Conservation (phyloP, 2,888 invertebrate species). For the Drosophila melanocephala region DNA sequence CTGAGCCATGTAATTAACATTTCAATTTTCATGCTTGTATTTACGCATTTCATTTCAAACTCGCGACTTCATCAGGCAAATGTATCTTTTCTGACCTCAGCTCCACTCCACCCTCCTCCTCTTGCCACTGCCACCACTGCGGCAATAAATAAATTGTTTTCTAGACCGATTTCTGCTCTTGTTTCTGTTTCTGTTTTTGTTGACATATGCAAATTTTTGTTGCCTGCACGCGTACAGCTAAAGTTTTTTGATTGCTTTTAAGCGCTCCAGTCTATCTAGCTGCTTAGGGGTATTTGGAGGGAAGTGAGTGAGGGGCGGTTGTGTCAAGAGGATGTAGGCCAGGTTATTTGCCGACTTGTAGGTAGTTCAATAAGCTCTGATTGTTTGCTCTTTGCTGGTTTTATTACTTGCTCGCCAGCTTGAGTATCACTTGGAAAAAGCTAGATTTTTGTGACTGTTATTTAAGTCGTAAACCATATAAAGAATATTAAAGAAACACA, state of each 20-base stretch:
- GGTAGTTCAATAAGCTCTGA: slow-evolving; percentile 49
- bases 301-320: neutral
- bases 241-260: slow-evolving; percentile 72
- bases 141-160: slow-evolving; percentile 73
- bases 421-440: neutral
- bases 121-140: slow-evolving; percentile 4
- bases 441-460: neutral
- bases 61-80: slow-evolving; percentile 52
- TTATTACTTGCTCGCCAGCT: slow-evolving; percentile 38
- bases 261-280: slow-evolving; percentile 35
- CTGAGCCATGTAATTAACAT: slow-evolving; percentile 73
- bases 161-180: slow-evolving; percentile 57
- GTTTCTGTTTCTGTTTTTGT: slow-evolving; percentile 46
- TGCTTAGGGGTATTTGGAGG: slow-evolving; percentile 1
- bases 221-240: slow-evolving; percentile 53
- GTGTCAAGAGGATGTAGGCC: slow-evolving; percentile 8
- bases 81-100: slow-evolving; percentile 70
- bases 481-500: neutral
- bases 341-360: slow-evolving; percentile 52
- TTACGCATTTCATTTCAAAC: slow-evolving; percentile 28
- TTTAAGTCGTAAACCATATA: neutral
- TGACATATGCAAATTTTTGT: slow-evolving; percentile 76
- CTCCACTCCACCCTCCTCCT: neutral
- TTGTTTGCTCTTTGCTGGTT: slow-evolving; percentile 55
- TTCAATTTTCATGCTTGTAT: slow-evolving; percentile 65